Evolutionary conservation across 2,797 vertebrate genomes (phyloP).

Genomic region (Trachops cirrhosus): DNA sequence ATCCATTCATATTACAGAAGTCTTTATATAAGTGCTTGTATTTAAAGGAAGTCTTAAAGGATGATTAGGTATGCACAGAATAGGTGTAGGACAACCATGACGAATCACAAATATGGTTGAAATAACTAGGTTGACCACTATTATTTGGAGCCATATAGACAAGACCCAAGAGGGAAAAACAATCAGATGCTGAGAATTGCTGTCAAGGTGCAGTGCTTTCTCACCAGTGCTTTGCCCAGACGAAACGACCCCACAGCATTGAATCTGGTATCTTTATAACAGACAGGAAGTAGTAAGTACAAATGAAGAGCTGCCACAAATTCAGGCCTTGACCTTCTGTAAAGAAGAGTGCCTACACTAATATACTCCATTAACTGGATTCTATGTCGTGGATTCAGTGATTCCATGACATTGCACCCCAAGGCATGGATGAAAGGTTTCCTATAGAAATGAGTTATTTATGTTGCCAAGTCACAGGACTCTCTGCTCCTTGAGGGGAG

Average conservation of each 20-base stretch:
- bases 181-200: background rate
- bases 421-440: background rate
- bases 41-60: background rate
- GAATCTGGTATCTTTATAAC: background rate
- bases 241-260: background rate
- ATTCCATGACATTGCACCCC: background rate
- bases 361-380: background rate
- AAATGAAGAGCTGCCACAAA: background rate
- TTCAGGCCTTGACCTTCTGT: background rate
- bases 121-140: background rate
- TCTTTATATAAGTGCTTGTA: background rate
- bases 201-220: background rate
- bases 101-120: background rate
- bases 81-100: background rate
- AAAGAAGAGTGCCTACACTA: background rate
- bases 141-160: background rate
- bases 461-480: background rate
- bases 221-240: background rate
- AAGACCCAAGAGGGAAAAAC: background rate
- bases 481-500: background rate
- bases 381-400: background rate
- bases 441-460: background rate
- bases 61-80: background rate
- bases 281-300: background rate
- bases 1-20: background rate